Evolutionary conservation across 2,888 invertebrate genomes (phyloP).

Genomic region (Muscina levida): DNA sequence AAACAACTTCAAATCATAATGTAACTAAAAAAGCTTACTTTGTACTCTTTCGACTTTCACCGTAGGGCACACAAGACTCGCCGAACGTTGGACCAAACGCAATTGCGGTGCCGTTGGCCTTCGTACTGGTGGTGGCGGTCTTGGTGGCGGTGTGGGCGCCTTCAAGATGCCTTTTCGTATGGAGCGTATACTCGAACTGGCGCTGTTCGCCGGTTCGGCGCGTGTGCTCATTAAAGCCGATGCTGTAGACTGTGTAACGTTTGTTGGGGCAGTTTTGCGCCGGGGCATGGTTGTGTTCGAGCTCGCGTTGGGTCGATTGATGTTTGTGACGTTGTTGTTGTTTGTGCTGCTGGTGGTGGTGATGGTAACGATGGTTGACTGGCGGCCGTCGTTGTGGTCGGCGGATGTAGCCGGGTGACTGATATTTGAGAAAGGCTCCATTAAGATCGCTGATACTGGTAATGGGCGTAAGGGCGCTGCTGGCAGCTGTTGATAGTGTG

Average conservation of each 20-base stretch:
- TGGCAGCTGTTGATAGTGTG: conserved; percentile 47
- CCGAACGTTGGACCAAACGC: conserved; percentile 65
- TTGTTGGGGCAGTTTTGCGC: conserved; percentile 50
- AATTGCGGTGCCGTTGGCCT: conserved; percentile 50
- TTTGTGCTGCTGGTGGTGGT: conserved; percentile 56
- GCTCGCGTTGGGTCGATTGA: conserved; percentile 3
- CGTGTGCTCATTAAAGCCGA: conserved; percentile 55
- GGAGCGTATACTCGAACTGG: conserved; percentile 47
- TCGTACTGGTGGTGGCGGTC: conserved; percentile 71
- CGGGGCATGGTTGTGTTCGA: conserved; percentile 29
- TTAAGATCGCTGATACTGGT: conserved; percentile 70
- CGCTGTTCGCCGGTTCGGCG: conserved; percentile 58
- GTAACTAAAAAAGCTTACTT: conserved; percentile 72
- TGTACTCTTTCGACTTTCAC: conserved; percentile 72
- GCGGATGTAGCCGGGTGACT: conserved; percentile 71
- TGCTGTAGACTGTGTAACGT: conserved; percentile 62
- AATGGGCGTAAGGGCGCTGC: conserved; percentile 62
- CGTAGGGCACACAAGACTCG: conserved; percentile 65
- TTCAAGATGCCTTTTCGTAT: conserved; percentile 70
- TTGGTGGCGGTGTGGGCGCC: conserved; percentile 72
- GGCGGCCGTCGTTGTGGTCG: conserved; percentile 58
- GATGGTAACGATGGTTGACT: conserved; percentile 44
- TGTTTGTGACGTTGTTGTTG: conserved; percentile 48
- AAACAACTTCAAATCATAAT: conserved; percentile 38
- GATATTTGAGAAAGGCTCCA: conserved; percentile 74